These are phyloP conservation scores for Neodon shergylaensis DNA, from an alignment of 2,113 vertebrate genomes.

Conservation along the genomic window DNA sequence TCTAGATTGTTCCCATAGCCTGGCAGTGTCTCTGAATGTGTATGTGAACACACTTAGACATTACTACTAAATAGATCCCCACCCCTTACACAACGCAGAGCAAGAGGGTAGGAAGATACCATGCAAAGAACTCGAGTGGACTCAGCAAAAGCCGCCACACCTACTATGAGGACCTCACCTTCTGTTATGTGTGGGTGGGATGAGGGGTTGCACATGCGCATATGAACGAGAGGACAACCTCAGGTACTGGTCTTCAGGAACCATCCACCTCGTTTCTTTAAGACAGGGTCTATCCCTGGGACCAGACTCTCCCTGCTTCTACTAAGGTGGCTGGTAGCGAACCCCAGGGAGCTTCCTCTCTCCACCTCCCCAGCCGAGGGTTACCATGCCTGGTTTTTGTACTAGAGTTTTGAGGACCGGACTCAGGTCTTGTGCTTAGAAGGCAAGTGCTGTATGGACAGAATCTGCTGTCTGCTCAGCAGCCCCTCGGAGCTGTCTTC, in stretches of 20 bases:
- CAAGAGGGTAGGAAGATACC: rapidly evolving
- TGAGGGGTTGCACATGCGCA: no score
- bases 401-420: background rate
- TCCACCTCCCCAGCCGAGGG: background rate
- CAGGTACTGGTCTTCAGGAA: background rate
- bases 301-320: background rate
- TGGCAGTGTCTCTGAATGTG: background rate
- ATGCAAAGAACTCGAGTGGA: background rate
- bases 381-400: background rate
- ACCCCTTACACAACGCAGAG: background rate
- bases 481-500: background rate
- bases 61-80: background rate
- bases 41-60: no score
- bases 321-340: background rate
- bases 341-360: background rate
- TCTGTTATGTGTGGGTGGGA: background rate
- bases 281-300: no score
- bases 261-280: background rate
- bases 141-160: background rate
- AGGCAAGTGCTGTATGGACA: background rate
- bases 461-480: background rate
- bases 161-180: background rate
- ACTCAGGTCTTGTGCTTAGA: background rate
- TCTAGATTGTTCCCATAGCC: background rate
- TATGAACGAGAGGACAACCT: no score